Evolutionary conservation across 1,140 invertebrate species (phyloP).

Genomic region (Drosophila ercepeae): DNA sequence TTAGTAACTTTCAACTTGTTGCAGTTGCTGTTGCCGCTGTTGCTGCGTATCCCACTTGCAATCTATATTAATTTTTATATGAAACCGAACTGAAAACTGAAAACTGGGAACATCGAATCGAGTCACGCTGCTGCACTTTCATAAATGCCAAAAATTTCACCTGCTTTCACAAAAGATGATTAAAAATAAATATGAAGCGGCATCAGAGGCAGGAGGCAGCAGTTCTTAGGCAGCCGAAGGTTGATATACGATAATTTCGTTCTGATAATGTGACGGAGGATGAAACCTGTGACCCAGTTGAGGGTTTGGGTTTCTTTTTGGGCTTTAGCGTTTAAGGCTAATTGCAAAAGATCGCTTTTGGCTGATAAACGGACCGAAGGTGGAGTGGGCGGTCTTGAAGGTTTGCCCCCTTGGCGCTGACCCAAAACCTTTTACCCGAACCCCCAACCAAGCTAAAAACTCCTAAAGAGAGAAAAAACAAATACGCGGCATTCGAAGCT

Average conservation of each 20-base stretch:
- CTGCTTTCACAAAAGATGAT: constrained; percentile 83
- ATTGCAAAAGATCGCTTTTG: constrained; percentile 80
- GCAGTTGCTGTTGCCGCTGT: constrained; percentile 31
- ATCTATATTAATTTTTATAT: constrained; percentile 83
- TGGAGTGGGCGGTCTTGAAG: constrained; percentile 52
- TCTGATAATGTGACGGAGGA: constrained; percentile 73
- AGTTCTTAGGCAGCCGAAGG: constrained; percentile 36
- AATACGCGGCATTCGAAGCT: constrained; percentile 60
- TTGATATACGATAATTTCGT: constrained; percentile 82
- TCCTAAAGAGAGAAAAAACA: constrained; percentile 28
- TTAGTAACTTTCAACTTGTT: constrained; percentile 61
- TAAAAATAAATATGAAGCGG: constrained; percentile 80
- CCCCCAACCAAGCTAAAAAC: background rate
- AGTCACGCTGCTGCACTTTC: constrained; percentile 80
- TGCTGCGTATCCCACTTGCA: constrained; percentile 68
- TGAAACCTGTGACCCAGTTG: constrained; percentile 36
- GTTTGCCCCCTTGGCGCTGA: constrained; percentile 63
- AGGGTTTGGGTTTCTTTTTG: constrained; percentile 6
- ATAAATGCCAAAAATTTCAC: constrained; percentile 83
- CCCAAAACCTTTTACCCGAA: constrained; percentile 69
- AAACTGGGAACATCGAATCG: constrained; percentile 14
- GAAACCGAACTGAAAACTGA: constrained; percentile 14
- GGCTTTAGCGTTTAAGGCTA: constrained; percentile 73
- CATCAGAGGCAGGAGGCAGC: constrained; percentile 34
- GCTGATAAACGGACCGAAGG: constrained; percentile 63